Evolutionary conservation across 1,140 invertebrate genomes (phyloP).

Genomic region (Leucophenga varia): DNA sequence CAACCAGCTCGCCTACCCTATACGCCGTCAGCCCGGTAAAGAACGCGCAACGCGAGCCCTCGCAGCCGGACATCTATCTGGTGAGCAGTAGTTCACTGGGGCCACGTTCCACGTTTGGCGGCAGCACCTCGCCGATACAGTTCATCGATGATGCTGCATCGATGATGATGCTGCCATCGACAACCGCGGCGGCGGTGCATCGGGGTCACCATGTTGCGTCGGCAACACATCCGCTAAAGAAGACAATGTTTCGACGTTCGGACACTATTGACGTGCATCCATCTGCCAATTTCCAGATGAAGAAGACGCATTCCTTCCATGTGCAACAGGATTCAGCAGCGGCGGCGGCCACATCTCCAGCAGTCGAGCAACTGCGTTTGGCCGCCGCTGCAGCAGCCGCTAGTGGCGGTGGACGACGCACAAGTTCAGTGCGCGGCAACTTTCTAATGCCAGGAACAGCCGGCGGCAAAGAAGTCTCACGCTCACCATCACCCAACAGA

Average conservation of each 20-base stretch:
- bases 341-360: no score
- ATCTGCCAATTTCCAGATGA: conserved; percentile 56
- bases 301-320: conserved; percentile 56
- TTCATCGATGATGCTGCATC: conserved; percentile 53
- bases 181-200: conserved; percentile 11
- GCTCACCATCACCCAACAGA: conserved; percentile 50
- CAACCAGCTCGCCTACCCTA: conserved; percentile 48
- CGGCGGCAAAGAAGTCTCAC: conserved; percentile 38
- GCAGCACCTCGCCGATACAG: conserved; percentile 51
- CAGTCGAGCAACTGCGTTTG: conserved; percentile 45
- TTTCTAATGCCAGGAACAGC: conserved; percentile 46
- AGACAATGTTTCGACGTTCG: conserved; percentile 50
- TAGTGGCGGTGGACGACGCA: conserved; percentile 44
- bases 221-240: conserved; percentile 40
- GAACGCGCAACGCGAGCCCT: conserved; percentile 21
- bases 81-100: conserved; percentile 54
- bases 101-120: conserved; percentile 30
- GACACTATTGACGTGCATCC: conserved; percentile 56
- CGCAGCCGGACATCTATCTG: conserved; percentile 51
- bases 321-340: conserved; percentile 49
- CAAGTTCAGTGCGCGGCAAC: conserved; percentile 50
- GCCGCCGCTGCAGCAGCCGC: conserved; percentile 35
- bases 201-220: conserved; percentile 17
- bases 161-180: conserved; percentile 29
- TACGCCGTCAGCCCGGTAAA: conserved; percentile 43